Conservation (phyloP, 2,888 invertebrate genomes). For the Tipula unca region DNA sequence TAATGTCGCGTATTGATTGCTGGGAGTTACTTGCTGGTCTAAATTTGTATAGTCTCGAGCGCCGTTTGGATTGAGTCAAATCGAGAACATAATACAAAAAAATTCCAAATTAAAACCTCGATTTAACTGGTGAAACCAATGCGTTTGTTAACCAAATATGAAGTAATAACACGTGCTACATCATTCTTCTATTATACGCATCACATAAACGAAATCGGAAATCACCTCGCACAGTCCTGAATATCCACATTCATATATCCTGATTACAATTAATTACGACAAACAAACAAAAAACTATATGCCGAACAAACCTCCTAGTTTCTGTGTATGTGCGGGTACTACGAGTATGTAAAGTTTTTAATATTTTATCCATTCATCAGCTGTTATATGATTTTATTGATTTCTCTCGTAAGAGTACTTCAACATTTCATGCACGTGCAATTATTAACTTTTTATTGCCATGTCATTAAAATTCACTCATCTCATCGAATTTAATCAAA, state of each 20-base stretch:
- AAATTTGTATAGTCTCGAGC: no score
- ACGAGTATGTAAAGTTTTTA: no score
- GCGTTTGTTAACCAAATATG: neutral
- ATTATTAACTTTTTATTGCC: neutral
- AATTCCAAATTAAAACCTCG: neutral
- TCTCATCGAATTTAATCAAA: constrained; percentile 14
- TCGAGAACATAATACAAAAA: neutral
- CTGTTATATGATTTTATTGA: neutral
- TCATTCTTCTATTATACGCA: neutral
- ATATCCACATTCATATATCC: neutral
- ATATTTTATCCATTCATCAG: neutral
- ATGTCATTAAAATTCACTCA: neutral
- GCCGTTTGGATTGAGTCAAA: no score
- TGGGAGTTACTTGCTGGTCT: no score
- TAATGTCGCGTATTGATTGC: no score
- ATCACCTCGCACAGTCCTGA: neutral
- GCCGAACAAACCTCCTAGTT: neutral
- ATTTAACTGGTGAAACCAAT: neutral
- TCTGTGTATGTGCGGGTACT: no score
- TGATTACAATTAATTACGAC: neutral
- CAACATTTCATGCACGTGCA: neutral
- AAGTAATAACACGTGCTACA: neutral
- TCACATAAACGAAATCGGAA: neutral
- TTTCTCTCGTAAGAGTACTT: neutral
- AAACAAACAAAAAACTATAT: neutral